Evolutionary conservation across 2,797 vertebrate species (phyloP).

Genomic region (Enteromius argenteus): DNA sequence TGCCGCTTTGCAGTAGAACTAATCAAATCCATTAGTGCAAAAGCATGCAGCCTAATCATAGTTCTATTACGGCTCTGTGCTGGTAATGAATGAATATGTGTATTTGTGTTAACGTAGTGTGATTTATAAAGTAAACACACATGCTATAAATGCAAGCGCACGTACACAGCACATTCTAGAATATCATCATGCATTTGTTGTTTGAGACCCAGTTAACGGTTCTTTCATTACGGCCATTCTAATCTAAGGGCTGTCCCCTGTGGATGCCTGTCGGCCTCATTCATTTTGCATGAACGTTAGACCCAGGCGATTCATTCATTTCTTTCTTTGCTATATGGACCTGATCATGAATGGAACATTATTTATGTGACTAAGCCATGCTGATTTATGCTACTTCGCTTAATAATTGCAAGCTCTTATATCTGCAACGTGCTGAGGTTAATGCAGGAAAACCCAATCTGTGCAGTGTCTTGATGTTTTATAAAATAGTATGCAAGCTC

Average conservation of each 20-base stretch:
- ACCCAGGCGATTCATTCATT: constrained; percentile 48
- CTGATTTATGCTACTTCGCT: constrained; percentile 27
- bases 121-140: constrained; percentile 7
- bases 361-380: constrained; percentile 41
- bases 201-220: constrained; percentile 37
- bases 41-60: constrained; percentile 4
- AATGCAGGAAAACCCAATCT: background rate
- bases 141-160: constrained; percentile 34
- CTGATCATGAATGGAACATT: constrained; percentile 39
- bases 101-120: constrained; percentile 18
- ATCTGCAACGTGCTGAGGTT: background rate
- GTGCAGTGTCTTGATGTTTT: background rate
- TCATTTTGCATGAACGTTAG: constrained; percentile 59
- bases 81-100: constrained; percentile 14
- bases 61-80: background rate
- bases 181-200: constrained; percentile 33
- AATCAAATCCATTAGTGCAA: constrained; percentile 11
- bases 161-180: constrained; percentile 13
- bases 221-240: constrained; percentile 53
- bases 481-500: background rate
- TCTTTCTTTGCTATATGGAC: constrained; percentile 51
- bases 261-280: constrained; percentile 51
- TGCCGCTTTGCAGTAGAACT: constrained; percentile 6
- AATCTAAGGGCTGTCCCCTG: constrained; percentile 24
- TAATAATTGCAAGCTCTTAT: constrained; percentile 32